Evolutionary conservation across 2,888 invertebrate genomes (phyloP).

Genomic region (Scrobipalpa costella): DNA sequence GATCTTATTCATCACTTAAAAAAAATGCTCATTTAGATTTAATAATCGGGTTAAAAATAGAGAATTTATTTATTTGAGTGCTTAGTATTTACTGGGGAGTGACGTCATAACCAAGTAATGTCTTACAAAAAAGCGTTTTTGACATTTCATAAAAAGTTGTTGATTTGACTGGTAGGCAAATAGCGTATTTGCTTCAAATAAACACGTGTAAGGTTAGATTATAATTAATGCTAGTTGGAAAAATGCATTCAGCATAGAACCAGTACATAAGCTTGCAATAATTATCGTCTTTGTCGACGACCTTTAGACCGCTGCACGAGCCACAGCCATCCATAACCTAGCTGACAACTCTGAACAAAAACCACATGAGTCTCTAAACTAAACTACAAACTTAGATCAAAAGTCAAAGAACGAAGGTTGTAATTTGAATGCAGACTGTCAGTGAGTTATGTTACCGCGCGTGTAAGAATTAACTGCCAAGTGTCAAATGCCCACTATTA

Average conservation of each 20-base stretch:
- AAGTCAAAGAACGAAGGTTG: constrained; percentile 36
- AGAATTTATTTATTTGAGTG: too few species aligned
- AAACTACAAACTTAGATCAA: constrained; percentile 20
- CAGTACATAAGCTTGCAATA: constrained; percentile 32
- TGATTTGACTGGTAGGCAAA: too few species aligned
- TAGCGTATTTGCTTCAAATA: too few species aligned
- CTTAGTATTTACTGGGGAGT: too few species aligned
- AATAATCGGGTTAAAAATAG: too few species aligned
- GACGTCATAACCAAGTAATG: too few species aligned
- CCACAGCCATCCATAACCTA: constrained; percentile 55
- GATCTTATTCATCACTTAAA: too few species aligned
- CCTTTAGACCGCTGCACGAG: constrained; percentile 48
- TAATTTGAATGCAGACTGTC: constrained; percentile 33
- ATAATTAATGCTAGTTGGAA: not conserved
- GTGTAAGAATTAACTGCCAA: constrained; percentile 42
- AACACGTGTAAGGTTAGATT: not conserved
- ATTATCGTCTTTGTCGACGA: constrained; percentile 50
- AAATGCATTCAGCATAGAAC: constrained; percentile 5
- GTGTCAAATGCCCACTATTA: constrained; percentile 64
- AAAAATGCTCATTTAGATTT: too few species aligned
- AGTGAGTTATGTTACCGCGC: constrained; percentile 33
- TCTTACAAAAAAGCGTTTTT: too few species aligned
- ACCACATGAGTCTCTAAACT: constrained; percentile 23
- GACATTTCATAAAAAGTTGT: too few species aligned
- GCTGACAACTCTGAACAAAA: constrained; percentile 31